These are phyloP conservation scores for Rafetus swinhoei DNA, from an alignment of 2,113 vertebrate genomes.

Conservation along the genomic window DNA sequence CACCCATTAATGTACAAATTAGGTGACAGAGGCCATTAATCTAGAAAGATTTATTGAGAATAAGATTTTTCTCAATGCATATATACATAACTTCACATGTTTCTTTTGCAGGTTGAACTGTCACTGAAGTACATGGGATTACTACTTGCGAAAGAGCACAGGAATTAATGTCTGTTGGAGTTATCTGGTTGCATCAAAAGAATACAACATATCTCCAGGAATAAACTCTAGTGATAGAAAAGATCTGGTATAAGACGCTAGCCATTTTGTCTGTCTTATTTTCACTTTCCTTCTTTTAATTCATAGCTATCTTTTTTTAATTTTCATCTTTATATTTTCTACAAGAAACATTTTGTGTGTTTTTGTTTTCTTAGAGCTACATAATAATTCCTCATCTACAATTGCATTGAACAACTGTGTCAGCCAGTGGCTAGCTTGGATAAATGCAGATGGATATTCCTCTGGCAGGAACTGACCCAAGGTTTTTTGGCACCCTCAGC, in stretches of 20 bases:
- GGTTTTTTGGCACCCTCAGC: no score
- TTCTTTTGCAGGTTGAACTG: neutral
- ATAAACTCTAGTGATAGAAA: neutral
- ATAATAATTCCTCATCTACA: neutral
- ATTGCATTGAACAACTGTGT: slow-evolving; percentile 46
- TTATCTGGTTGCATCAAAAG: neutral
- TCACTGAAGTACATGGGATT: neutral
- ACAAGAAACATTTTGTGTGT: rapidly evolving
- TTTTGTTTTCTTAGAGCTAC: neutral
- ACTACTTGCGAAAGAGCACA: neutral
- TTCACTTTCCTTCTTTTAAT: neutral
- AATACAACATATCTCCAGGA: neutral
- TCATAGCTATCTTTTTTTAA: neutral
- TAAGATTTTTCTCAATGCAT: neutral
- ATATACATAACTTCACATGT: neutral
- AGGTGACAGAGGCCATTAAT: neutral
- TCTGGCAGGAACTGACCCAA: neutral
- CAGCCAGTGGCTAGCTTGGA: slow-evolving; percentile 42
- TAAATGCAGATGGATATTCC: slow-evolving; percentile 36
- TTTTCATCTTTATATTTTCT: neutral
- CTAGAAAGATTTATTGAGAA: neutral
- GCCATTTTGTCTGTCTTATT: neutral
- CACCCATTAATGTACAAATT: neutral
- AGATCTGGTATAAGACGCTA: neutral
- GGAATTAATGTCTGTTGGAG: neutral